Conservation (phyloP, 2,888 invertebrate genomes). For the Lordiphosa fenestrarum region DNA sequence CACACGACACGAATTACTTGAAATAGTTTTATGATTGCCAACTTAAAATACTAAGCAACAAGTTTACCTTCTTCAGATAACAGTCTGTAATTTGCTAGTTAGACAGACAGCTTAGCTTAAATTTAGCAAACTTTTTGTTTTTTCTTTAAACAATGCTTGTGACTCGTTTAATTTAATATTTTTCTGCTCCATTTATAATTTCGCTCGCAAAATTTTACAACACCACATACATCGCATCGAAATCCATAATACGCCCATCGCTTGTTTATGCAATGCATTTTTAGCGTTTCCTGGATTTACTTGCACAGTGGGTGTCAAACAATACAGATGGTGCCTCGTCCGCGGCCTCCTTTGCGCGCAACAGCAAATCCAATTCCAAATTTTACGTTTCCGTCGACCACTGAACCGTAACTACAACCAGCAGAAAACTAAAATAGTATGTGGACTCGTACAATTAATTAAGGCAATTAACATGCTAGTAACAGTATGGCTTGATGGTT, state of each 20-base stretch:
- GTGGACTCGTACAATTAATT: slow-evolving; percentile 4
- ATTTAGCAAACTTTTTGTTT: not conserved
- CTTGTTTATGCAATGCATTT: slow-evolving; percentile 4
- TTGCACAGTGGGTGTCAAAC: slow-evolving; percentile 78
- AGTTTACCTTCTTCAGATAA: no score
- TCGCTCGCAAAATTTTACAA: slow-evolving; percentile 43
- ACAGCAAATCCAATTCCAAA: slow-evolving; percentile 79
- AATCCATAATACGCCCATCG: slow-evolving; percentile 5
- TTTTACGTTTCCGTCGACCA: slow-evolving; percentile 80
- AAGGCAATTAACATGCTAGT: slow-evolving; percentile 16
- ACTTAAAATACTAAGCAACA: no score
- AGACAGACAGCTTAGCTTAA: no score
- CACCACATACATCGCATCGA: slow-evolving; percentile 2
- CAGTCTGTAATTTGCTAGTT: no score
- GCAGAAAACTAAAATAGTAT: slow-evolving; percentile 9
- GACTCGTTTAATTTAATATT: slow-evolving; percentile 61
- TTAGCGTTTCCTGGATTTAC: slow-evolving; percentile 77
- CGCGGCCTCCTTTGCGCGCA: slow-evolving; percentile 71
- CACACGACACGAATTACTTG: no score
- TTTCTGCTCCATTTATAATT: slow-evolving; percentile 60
- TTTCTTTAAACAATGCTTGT: not conserved
- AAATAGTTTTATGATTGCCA: no score
- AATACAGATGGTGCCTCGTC: slow-evolving; percentile 70
- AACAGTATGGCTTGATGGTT: slow-evolving; percentile 17
- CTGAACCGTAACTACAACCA: slow-evolving; percentile 34